phyloP scores from a whole-genome alignment of 35 echinoderm and acorn worm genomes.

The Nesometra sesokonis region DNA sequence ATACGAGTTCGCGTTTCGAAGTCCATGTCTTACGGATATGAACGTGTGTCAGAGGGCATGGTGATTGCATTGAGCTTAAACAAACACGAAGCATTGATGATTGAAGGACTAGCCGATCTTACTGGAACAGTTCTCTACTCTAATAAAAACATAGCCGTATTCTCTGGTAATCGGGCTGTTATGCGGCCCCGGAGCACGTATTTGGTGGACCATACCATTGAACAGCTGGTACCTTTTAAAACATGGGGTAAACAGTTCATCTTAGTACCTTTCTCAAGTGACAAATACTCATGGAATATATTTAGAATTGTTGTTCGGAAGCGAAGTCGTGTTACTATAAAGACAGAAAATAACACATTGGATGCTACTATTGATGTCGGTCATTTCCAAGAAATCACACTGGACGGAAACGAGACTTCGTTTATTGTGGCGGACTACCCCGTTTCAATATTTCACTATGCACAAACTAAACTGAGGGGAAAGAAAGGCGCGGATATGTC shows the following conservation, averaged over 20 bases:
- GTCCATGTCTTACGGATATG: not conserved
- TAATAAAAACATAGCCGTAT: conserved; percentile 38
- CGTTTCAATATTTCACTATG: conserved; percentile 14
- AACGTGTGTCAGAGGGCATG: not conserved
- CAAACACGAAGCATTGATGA: conserved; percentile 15
- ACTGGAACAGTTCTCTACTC: conserved; percentile 32
- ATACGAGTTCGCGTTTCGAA: not conserved
- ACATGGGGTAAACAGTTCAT: conserved; percentile 37
- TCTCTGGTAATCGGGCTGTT: conserved; percentile 28
- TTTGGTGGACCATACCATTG: conserved; percentile 40
- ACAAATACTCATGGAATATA: not conserved
- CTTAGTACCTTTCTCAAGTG: not conserved
- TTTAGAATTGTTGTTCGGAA: conserved; percentile 17
- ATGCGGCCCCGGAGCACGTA: not conserved
- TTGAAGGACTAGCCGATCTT: conserved; percentile 17
- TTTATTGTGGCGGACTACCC: conserved; percentile 22
- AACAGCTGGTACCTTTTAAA: conserved; percentile 42
- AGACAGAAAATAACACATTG: not conserved
- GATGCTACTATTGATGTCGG: not conserved
- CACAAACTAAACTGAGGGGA: conserved; percentile 18
- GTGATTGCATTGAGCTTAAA: conserved; percentile 15
- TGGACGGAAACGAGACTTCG: not conserved
- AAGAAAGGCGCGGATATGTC: conserved; percentile 25
- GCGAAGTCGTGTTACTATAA: conserved; percentile 2
- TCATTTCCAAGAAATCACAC: conserved; percentile 23